Base-by-base conservation (phyloP, 2,888 invertebrate species). In the Hyppa rectilinea region DNA sequence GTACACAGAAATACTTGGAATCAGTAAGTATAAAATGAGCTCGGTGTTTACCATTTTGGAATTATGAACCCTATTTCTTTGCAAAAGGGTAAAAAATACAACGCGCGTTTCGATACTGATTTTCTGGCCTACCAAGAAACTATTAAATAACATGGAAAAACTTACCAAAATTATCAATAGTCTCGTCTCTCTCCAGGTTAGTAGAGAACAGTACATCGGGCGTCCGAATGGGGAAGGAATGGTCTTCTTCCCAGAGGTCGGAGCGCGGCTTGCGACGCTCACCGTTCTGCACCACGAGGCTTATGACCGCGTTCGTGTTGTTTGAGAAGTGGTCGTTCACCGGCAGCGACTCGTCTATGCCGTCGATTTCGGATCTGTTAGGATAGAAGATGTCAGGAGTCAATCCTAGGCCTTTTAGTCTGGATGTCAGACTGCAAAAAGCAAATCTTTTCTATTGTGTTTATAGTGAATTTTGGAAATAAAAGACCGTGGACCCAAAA, bases 141-240 rank as follows among this genome's bases (percentile, higher is more conserved):
- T 6, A 4, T 40, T 2, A 40, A 20, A 7, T 1, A 26, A 20
- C 0, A 55, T 2, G 5, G 36, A 4, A 31, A 40, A 23, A 87
- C 92, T 93, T 88, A 98, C 98, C 97, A 90, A 98, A 98, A 89
- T 98, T 98, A 86, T 98, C 98, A 36, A 98, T 96, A 86, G 97
- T 97, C 91, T 98, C 98, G 76, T 98, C 98, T 92, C 97, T 97
- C 90, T 98, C 98, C 67, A 98, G 91, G 67, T 97, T 97, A 0
- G 98, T 97, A 6, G 97, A 97, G 91, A 98, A 98, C 1, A 98
- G 92, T 0, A 97, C 95, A 75, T 96, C 95, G 0, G 94, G 94
- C 1, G 94, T 94, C 26, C 96, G 83, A 0, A 94, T 85, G 0
- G 94, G 89, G 84, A 93, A 95, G 0, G 96, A 96, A 81, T 97